A percentile compares a stretch with the other conserved stretches of the same genome.
Evolutionary conservation across 1,140 invertebrate genomes (phyloP).

Genomic region (Neoseiulus cucumeris): DNA sequence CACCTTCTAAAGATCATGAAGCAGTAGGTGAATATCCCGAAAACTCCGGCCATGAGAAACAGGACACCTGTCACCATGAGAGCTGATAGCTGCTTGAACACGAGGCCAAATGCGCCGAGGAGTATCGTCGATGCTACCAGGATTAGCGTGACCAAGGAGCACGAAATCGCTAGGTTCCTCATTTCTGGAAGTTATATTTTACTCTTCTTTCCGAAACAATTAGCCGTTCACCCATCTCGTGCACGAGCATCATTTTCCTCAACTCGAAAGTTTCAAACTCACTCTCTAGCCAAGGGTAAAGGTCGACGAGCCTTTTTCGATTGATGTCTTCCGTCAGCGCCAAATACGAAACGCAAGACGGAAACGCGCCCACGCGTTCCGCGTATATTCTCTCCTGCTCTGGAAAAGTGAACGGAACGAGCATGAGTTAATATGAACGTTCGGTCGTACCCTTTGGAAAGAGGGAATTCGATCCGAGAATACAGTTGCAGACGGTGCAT

Average conservation of each 20-base stretch:
- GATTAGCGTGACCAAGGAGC: slow-evolving; percentile 66
- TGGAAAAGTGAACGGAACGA: neutral
- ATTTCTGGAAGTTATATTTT: slow-evolving; percentile 42
- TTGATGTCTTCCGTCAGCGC: slow-evolving; percentile 4
- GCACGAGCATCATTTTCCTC: too few relatives aligned
- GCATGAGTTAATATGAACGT: too few relatives aligned
- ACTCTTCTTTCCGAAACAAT: too few relatives aligned
- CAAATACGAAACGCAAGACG: neutral
- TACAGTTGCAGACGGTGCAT: neutral
- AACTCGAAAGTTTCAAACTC: neutral
- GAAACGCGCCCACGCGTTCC: neutral
- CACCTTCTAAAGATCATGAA: slow-evolving; percentile 7
- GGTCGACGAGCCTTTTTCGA: neutral
- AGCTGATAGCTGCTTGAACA: slow-evolving; percentile 65
- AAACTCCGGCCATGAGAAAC: slow-evolving; percentile 55
- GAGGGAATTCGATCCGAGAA: neutral
- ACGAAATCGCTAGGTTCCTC: slow-evolving; percentile 78
- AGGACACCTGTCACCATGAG: slow-evolving; percentile 74
- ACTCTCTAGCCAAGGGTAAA: slow-evolving; percentile 3
- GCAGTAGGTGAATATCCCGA: slow-evolving; percentile 3
- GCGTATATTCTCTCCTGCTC: neutral
- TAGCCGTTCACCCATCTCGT: too few relatives aligned
- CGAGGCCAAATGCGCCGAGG: slow-evolving; percentile 59
- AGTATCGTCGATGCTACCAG: slow-evolving; percentile 56
- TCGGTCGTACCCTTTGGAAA: too few relatives aligned